These are phyloP conservation scores for Cheilosia variabilis DNA, from an alignment of 2,888 invertebrate species.

Conservation along the genomic window DNA sequence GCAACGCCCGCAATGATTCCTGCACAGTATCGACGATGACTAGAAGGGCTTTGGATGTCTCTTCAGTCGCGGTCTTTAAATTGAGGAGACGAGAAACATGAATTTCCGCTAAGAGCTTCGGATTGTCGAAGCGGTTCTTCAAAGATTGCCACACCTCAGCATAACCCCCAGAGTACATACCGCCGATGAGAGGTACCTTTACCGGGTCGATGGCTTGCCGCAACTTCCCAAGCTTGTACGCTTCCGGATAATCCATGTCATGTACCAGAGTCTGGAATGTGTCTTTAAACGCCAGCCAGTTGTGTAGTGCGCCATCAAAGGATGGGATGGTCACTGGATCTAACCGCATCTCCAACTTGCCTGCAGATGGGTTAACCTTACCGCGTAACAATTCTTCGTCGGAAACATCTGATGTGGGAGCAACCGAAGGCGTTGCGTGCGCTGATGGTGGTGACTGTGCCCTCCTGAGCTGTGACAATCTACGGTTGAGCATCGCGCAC, in stretches of 20 bases:
- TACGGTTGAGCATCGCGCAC: background rate
- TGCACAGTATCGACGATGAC: slow-evolving; percentile 54
- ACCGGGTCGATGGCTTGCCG: slow-evolving; percentile 32
- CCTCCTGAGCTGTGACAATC: background rate
- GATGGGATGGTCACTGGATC: slow-evolving; percentile 29
- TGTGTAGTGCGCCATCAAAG: no score
- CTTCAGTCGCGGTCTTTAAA: background rate
- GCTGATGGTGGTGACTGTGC: no score
- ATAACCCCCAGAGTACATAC: slow-evolving; percentile 41
- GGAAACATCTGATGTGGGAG: background rate
- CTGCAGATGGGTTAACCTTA: background rate
- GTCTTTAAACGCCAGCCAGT: slow-evolving; percentile 3
- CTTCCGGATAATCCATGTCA: slow-evolving; percentile 66
- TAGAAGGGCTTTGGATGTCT: slow-evolving; percentile 22
- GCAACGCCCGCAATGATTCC: slow-evolving; percentile 55
- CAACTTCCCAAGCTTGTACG: slow-evolving; percentile 48
- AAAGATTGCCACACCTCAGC: slow-evolving; percentile 36
- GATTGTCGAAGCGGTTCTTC: slow-evolving; percentile 47
- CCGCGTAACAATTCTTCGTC: background rate
- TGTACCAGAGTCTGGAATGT: slow-evolving; percentile 43
- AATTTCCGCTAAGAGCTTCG: slow-evolving; percentile 43
- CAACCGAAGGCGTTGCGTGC: background rate
- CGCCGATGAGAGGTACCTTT: slow-evolving; percentile 33
- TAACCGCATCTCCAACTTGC: slow-evolving; percentile 5
- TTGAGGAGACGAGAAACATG: slow-evolving; percentile 27